These are phyloP conservation scores for Trematomus loennbergii DNA, from an alignment of 2,113 vertebrate genomes.

Conservation along the genomic window DNA sequence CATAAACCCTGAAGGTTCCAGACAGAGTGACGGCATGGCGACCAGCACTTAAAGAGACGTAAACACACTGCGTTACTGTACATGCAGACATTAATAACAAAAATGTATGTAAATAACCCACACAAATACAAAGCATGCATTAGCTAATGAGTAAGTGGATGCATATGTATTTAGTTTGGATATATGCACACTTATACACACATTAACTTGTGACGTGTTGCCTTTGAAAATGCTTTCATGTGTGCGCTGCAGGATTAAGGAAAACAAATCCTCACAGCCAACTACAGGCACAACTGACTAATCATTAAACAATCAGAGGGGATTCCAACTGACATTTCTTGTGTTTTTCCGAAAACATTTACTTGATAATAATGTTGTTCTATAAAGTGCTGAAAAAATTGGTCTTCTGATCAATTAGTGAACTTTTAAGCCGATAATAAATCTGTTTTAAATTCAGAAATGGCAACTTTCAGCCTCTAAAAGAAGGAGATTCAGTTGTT, in stretches of 20 bases:
- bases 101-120: neutral
- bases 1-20: constrained; percentile 9
- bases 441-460: too few relatives aligned
- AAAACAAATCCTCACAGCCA: constrained; percentile 49
- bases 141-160: neutral
- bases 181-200: neutral
- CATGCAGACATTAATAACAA: neutral
- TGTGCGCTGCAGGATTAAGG: constrained; percentile 44
- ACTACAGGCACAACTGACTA: constrained; percentile 33
- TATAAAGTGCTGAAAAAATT: too few relatives aligned
- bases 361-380: neutral
- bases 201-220: constrained; percentile 15
- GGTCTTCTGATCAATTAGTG: too few relatives aligned
- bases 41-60: neutral
- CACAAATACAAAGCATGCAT: constrained; percentile 1
- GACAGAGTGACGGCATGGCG: constrained; percentile 2
- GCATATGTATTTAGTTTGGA: neutral
- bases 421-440: too few relatives aligned
- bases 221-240: constrained; percentile 25
- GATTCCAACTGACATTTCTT: constrained; percentile 17
- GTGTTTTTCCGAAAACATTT: neutral
- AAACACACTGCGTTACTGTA: neutral
- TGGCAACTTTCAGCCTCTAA: too few relatives aligned
- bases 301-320: constrained; percentile 25
- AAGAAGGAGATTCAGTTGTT: too few relatives aligned